Conservation (phyloP, 1,140 invertebrate genomes). For the Philotrypesis tridentata region DNA sequence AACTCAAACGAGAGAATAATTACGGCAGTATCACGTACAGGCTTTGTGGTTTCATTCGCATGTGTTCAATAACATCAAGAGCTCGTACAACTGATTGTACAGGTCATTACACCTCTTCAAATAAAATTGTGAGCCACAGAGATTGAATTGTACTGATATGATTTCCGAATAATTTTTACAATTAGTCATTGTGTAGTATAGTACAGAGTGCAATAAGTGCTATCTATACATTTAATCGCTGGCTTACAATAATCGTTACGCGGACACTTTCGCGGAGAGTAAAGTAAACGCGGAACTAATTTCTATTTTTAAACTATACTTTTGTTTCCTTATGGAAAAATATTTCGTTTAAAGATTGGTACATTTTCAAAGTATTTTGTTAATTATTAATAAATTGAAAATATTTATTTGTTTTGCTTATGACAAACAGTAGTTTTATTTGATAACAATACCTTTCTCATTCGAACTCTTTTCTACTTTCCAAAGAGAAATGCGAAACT, state of each 20-base stretch:
- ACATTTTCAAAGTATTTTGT: too few relatives aligned
- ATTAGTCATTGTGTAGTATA: background rate
- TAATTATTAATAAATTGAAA: too few relatives aligned
- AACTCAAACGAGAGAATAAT: slow-evolving; percentile 17
- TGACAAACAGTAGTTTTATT: background rate
- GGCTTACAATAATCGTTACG: background rate
- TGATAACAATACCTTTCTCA: too few relatives aligned
- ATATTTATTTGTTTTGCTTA: background rate
- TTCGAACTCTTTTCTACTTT: background rate
- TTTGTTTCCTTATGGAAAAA: too few relatives aligned
- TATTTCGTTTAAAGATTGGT: too few relatives aligned
- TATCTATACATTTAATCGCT: background rate
- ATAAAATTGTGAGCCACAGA: slow-evolving; percentile 1
- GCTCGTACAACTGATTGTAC: background rate
- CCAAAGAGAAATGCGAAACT: background rate
- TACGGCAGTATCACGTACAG: background rate
- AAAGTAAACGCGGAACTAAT: background rate
- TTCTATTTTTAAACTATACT: background rate
- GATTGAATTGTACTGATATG: background rate
- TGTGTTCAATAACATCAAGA: slow-evolving; percentile 3
- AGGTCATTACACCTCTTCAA: slow-evolving; percentile 17
- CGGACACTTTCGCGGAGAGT: background rate
- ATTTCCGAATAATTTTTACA: background rate
- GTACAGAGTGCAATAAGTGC: background rate
- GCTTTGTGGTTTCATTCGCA: background rate